phyloP scores from a whole-genome alignment of 2,113 vertebrate species.

The Okapia johnstoni region DNA sequence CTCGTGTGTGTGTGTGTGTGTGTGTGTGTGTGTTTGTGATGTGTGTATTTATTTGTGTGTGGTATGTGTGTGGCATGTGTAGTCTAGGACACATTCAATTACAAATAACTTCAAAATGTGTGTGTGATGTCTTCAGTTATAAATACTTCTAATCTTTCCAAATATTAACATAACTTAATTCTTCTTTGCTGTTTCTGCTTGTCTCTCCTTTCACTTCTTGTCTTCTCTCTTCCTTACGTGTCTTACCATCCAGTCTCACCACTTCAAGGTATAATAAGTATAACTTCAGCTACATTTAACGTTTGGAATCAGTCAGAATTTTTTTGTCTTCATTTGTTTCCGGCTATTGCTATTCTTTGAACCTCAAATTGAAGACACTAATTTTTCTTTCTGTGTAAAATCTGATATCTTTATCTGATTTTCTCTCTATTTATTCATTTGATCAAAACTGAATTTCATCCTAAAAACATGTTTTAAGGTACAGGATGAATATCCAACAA shows the following conservation, averaged over 20 bases:
- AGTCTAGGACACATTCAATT: not conserved
- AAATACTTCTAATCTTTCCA: not conserved
- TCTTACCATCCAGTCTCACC: not conserved
- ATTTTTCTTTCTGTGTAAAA: not conserved
- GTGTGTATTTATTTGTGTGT: not conserved
- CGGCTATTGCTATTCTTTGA: not conserved
- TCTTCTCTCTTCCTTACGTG: not conserved
- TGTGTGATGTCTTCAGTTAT: not conserved
- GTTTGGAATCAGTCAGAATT: not conserved
- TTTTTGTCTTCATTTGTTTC: not conserved
- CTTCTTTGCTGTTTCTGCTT: not conserved
- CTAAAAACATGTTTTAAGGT: not conserved
- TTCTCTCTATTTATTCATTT: not conserved
- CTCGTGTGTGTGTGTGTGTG: not conserved
- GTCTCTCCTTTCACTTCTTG: not conserved
- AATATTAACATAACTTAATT: not conserved
- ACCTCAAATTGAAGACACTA: not conserved
- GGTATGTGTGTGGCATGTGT: not conserved
- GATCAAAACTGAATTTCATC: conserved; percentile 25
- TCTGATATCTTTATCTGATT: not conserved
- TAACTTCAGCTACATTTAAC: not conserved
- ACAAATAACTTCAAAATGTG: not conserved
- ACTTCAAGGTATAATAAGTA: not conserved
- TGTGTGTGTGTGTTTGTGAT: not conserved
- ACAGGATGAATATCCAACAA: not conserved